Evolutionary conservation across 2,113 vertebrate genomes (phyloP).

Genomic region (Athene noctua): DNA sequence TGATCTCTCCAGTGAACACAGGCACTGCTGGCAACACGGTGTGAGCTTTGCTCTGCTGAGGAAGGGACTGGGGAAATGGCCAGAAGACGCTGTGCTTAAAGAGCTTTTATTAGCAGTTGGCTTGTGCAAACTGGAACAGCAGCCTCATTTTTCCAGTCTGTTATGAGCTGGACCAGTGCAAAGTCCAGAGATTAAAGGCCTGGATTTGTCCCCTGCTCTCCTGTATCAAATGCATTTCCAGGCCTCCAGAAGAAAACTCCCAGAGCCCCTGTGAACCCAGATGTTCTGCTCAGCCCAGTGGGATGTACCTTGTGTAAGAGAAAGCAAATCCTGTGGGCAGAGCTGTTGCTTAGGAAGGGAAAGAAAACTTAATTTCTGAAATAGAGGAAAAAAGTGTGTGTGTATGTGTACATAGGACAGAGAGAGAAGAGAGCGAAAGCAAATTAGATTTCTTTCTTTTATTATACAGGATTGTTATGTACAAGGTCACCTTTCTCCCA

Average conservation of each 20-base stretch:
- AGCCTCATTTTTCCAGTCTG: neutral
- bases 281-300: neutral
- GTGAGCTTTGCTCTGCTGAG: neutral
- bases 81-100: neutral
- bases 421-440: neutral
- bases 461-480: slow-evolving; percentile 72
- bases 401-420: too few relatives aligned
- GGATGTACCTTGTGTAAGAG: neutral
- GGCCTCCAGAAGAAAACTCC: neutral
- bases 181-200: neutral
- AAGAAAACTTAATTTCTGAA: neutral
- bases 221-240: neutral
- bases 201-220: neutral
- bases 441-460: slow-evolving; percentile 51
- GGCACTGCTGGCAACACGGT: neutral
- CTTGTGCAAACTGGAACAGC: neutral
- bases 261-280: neutral
- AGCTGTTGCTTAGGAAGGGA: neutral
- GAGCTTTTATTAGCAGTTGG: neutral
- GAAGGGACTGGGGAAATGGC: neutral
- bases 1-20: accelerated
- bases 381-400: neutral
- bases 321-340: neutral
- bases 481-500: slow-evolving; percentile 63
- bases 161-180: neutral